Evolutionary conservation across 2,888 invertebrate genomes (phyloP).

Genomic region (Hirtodrosophila alboralis): DNA sequence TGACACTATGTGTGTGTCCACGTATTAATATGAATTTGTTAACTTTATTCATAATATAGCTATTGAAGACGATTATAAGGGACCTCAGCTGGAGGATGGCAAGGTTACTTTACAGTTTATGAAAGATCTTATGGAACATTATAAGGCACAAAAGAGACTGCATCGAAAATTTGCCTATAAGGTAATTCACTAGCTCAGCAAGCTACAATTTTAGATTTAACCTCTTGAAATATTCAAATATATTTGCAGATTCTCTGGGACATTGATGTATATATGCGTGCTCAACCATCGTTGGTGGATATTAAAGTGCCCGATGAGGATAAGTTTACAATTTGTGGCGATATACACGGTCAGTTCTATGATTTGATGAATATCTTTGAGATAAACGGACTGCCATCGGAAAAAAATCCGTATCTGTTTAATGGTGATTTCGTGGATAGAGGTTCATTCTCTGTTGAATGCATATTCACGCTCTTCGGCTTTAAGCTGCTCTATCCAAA

Average conservation of each 20-base stretch:
- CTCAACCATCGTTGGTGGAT: constrained; percentile 94
- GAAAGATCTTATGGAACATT: constrained; percentile 94
- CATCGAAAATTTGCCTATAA: constrained; percentile 99
- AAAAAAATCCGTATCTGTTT: constrained; percentile 98
- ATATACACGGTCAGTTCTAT: constrained; percentile 99
- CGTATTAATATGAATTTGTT: background rate
- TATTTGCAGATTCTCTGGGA: constrained; percentile 93
- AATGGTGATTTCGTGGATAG: constrained; percentile 99
- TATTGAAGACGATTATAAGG: constrained; percentile 97
- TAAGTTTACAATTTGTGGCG: constrained; percentile 99
- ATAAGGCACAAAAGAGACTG: constrained; percentile 95
- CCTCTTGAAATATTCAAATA: too few relatives aligned
- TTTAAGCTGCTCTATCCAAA: constrained; percentile 98
- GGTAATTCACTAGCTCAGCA: constrained; percentile 84
- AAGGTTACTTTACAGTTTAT: constrained; percentile 96
- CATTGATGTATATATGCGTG: constrained; percentile 92
- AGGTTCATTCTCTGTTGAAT: constrained; percentile 99
- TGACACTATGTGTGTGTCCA: too few relatives aligned
- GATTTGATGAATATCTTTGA: constrained; percentile 99
- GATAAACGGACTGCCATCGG: constrained; percentile 97
- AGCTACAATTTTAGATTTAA: too few relatives aligned
- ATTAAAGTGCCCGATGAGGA: constrained; percentile 92
- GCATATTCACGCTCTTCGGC: constrained; percentile 98
- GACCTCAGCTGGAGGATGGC: constrained; percentile 94
- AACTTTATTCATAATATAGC: constrained; percentile 85